Conservation (phyloP, 2,113 vertebrate species). For the Sclerurus mexicanus region DNA sequence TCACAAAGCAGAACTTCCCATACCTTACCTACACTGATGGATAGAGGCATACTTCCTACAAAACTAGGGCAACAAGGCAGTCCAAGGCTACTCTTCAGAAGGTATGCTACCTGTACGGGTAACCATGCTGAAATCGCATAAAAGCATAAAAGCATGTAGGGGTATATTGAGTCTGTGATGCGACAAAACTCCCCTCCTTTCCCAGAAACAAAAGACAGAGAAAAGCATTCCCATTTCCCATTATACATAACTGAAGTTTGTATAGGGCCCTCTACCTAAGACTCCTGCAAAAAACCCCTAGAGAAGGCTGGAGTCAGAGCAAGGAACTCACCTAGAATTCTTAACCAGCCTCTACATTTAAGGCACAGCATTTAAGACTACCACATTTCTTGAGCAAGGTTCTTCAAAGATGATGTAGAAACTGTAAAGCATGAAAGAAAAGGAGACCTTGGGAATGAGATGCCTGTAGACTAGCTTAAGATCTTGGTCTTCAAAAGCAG, state of each 20-base stretch:
- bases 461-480: not conserved
- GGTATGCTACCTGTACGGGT: not conserved
- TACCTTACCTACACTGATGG: not conserved
- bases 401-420: not conserved
- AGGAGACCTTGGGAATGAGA: rapidly evolving
- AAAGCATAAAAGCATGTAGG: rapidly evolving
- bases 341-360: not conserved
- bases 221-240: not conserved
- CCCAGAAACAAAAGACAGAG: not conserved
- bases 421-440: not conserved
- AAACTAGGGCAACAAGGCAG: not conserved
- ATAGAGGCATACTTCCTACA: not conserved
- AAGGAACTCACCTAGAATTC: not conserved
- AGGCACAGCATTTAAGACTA: not conserved
- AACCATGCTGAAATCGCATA: not conserved
- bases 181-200: not conserved
- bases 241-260: not conserved
- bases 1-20: not conserved
- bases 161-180: not conserved
- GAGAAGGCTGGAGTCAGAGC: not conserved
- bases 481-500: not conserved
- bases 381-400: not conserved
- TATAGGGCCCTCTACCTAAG: rapidly evolving
- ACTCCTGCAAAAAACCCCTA: not conserved
- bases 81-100: not conserved